Conservation (phyloP, 2,888 invertebrate genomes). For the Nomada fabriciana region DNA sequence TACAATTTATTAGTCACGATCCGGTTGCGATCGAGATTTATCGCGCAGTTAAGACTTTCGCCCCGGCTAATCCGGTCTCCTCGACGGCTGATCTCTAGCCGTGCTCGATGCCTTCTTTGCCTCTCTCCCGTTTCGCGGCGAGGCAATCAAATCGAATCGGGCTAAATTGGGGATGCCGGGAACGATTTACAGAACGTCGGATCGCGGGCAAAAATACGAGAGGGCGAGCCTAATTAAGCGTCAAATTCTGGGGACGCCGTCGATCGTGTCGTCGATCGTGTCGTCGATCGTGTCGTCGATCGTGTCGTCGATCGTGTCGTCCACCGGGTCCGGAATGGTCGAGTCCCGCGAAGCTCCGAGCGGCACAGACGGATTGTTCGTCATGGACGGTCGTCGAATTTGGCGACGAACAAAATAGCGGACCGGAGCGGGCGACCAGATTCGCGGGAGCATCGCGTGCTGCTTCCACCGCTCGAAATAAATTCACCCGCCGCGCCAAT, state of each 20-base stretch:
- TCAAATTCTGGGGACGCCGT: no score
- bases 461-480: constrained; percentile 31
- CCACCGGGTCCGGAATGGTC: no score
- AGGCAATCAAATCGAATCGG: not conserved
- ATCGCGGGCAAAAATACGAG: not conserved
- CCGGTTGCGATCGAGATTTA: constrained; percentile 42
- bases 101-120: not conserved
- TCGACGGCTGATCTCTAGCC: not conserved
- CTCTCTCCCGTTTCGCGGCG: not conserved
- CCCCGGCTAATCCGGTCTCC: not conserved
- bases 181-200: constrained; percentile 1
- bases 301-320: no score
- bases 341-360: no score
- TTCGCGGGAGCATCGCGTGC: constrained; percentile 9
- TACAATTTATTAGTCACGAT: constrained; percentile 37
- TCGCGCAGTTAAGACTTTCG: constrained; percentile 19
- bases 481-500: constrained; percentile 35
- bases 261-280: no score
- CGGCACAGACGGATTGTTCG: no score
- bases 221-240: not conserved
- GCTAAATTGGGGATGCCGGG: not conserved
- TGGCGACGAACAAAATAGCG: not conserved
- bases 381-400: constrained; percentile 20
- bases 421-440: constrained; percentile 3
- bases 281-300: no score